Conservation (phyloP, 2,797 vertebrate genomes). For the Odontamblyopus rebecca region DNA sequence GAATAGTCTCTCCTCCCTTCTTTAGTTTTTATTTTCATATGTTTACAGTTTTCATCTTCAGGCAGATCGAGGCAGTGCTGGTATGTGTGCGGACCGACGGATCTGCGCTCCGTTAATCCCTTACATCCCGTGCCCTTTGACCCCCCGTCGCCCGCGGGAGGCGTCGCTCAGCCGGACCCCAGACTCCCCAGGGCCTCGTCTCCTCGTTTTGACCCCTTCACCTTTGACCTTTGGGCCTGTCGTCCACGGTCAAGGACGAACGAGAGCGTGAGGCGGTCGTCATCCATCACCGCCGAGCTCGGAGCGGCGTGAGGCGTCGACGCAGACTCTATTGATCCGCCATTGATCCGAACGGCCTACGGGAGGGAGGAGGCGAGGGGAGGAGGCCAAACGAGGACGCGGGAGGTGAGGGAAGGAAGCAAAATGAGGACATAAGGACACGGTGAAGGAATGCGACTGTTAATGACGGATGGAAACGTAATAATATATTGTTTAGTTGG, state of each 20-base stretch:
- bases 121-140: constrained; percentile 20
- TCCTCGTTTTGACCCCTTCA: constrained; percentile 30
- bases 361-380: constrained; percentile 1
- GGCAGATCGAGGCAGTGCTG: neutral
- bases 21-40: neutral
- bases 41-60: neutral
- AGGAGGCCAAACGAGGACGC: neutral
- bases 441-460: neutral
- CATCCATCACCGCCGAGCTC: constrained; percentile 63
- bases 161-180: constrained; percentile 21
- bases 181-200: constrained; percentile 19
- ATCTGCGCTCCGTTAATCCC: constrained; percentile 18
- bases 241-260: constrained; percentile 42
- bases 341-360: constrained; percentile 54
- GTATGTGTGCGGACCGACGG: neutral
- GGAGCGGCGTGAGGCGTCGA: constrained; percentile 52
- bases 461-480: too few species aligned
- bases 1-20: too few species aligned
- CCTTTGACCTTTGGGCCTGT: constrained; percentile 22
- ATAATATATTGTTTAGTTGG: too few species aligned
- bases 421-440: neutral
- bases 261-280: constrained; percentile 11
- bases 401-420: neutral
- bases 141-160: neutral
- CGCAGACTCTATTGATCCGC: constrained; percentile 71